Conservation (phyloP, 2,797 vertebrate genomes). For the Sebastes diploproa region DNA sequence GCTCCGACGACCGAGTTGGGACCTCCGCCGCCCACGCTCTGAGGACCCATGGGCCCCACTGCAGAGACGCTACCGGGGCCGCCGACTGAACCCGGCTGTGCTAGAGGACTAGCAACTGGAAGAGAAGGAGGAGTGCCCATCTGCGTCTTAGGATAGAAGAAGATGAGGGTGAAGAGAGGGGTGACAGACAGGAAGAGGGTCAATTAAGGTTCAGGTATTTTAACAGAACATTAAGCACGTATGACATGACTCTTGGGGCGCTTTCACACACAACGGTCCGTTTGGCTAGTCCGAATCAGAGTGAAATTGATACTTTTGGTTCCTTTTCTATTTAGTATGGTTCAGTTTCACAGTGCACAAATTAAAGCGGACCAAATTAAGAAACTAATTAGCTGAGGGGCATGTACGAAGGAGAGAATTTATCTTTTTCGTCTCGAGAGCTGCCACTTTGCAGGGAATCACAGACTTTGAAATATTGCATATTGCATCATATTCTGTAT, state of each 20-base stretch:
- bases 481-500: too few relatives aligned
- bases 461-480: too few relatives aligned
- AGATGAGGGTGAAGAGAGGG: neutral
- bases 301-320: too few relatives aligned
- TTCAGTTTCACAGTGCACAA: too few relatives aligned
- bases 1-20: constrained; percentile 61
- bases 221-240: neutral
- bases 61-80: constrained; percentile 70
- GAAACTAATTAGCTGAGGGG: too few relatives aligned
- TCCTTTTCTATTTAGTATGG: too few relatives aligned
- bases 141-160: constrained; percentile 82
- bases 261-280: too few relatives aligned
- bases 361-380: too few relatives aligned
- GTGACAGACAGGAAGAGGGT: neutral
- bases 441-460: too few relatives aligned
- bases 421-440: too few relatives aligned
- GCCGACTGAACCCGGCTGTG: constrained; percentile 82
- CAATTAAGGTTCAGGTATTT: neutral
- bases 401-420: too few relatives aligned
- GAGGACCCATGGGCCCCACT: constrained; percentile 80
- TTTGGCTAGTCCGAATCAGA: too few relatives aligned
- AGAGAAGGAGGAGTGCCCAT: constrained; percentile 89
- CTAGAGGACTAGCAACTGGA: constrained; percentile 90
- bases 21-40: constrained; percentile 69
- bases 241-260: neutral